Evolutionary conservation across 2,888 invertebrate species (phyloP).

Genomic region (Xanthia togata): DNA sequence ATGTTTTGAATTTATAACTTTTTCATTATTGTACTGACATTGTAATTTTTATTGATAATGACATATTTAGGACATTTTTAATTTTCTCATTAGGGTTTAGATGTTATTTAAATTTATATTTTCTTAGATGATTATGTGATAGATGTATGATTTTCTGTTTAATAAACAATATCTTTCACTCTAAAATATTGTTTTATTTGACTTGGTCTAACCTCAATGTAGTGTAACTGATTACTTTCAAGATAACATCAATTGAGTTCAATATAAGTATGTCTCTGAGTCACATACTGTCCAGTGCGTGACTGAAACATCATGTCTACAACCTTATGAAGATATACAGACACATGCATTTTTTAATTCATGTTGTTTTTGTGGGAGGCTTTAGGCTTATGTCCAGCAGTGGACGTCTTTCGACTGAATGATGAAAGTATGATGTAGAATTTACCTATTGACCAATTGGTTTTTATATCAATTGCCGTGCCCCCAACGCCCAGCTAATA

Average conservation of each 20-base stretch:
- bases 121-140: constrained; percentile 42
- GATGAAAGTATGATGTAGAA: too few relatives aligned
- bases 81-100: constrained; percentile 41
- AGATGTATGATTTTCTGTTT: constrained; percentile 53
- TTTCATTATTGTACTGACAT: constrained; percentile 56
- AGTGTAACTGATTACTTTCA: constrained; percentile 20
- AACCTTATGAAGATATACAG: neutral
- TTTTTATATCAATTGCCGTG: too few relatives aligned
- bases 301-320: neutral
- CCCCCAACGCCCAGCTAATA: too few relatives aligned
- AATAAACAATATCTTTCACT: constrained; percentile 54
- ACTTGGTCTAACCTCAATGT: constrained; percentile 32
- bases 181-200: constrained; percentile 47
- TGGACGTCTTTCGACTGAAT: too few relatives aligned
- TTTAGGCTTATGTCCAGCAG: too few relatives aligned
- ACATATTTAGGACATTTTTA: constrained; percentile 45
- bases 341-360: neutral
- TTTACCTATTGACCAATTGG: too few relatives aligned
- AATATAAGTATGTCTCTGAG: constrained; percentile 34
- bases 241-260: constrained; percentile 57
- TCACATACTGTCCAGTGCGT: neutral
- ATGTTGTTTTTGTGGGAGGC: neutral
- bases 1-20: constrained; percentile 56
- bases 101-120: constrained; percentile 44
- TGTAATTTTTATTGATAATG: constrained; percentile 44